Conservation (phyloP, 2,888 invertebrate genomes). For the Rotaria sp. region DNA sequence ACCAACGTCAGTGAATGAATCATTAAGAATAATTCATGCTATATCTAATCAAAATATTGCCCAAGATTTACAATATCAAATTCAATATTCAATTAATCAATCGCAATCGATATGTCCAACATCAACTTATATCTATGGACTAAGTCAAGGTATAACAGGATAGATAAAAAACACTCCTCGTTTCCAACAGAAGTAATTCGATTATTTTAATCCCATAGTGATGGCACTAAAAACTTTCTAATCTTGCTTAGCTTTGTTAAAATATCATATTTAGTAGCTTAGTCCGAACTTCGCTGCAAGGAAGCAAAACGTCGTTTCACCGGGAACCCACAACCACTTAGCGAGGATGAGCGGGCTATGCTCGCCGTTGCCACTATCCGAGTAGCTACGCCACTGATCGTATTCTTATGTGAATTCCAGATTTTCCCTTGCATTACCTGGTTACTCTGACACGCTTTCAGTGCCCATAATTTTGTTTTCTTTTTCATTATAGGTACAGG, state of each 20-base stretch:
- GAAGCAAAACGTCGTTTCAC: not conserved
- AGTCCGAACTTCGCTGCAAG: not conserved
- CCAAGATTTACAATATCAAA: slow-evolving; percentile 10
- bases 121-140: slow-evolving; percentile 2
- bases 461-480: not conserved
- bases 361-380: too few relatives aligned
- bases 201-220: not conserved
- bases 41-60: slow-evolving; percentile 12
- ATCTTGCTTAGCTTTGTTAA: not conserved
- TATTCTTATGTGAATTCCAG: not conserved
- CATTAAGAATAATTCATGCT: slow-evolving; percentile 6
- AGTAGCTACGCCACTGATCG: not conserved
- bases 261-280: not conserved
- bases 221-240: too few relatives aligned
- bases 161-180: not conserved
- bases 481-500: not conserved
- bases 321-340: too few relatives aligned
- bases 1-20: not conserved
- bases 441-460: not conserved
- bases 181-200: not conserved
- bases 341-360: too few relatives aligned
- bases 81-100: not conserved
- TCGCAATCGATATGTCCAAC: not conserved
- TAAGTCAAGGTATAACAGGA: not conserved
- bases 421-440: not conserved